Base-by-base conservation (phyloP, 2,113 vertebrate genomes). In the Cisticola juncidis region DNA sequence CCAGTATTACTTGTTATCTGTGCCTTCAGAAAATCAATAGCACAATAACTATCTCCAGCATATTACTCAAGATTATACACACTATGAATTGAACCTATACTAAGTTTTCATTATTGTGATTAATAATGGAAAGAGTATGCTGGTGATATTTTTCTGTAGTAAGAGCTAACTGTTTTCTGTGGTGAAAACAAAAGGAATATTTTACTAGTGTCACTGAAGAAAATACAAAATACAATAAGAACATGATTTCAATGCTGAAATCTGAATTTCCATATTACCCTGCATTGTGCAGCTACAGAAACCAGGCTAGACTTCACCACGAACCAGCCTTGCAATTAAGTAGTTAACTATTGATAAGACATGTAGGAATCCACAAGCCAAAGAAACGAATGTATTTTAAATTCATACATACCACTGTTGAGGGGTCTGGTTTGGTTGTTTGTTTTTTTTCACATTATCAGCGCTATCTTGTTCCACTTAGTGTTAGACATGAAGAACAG, bases 1-100 rank as follows among this genome's bases (percentile, higher is more conserved):
- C 35, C 38, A 42, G 6, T 64, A 45, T 72, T 40, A 36, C 31
- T 47, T 61, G 9, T 33, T 87, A 65, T 69, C 29, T 76, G 10
- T 61, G 38, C 40, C 44, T 58, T 74, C 45, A 93, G 36, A 91
- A 95, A 87, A 94, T 86, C 93, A 88, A 90, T 87, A 87, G 5
- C 8, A 35, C 9, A 88, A 28, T 77, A 93, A 65, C 28, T 65
- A 28, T 51, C 48, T 74, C 61, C 44, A 76, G 22, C 48, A 48
- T 84, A 57, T 53, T 35, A 47, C 69, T 88, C 58, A 83, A 29
- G 83, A n/a, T 71, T 53, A 58, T 70, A 70, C 38, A 54, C 3
- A 8, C 8, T 53, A 54, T 38, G 3, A 38, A 45, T 53, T 61
- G 29, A 65, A 58, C 20, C 5, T 57, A 35, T 35, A 62, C 6